Evolutionary conservation across 1,140 invertebrate species (phyloP).

Genomic region (Gryllus bimaculatus): DNA sequence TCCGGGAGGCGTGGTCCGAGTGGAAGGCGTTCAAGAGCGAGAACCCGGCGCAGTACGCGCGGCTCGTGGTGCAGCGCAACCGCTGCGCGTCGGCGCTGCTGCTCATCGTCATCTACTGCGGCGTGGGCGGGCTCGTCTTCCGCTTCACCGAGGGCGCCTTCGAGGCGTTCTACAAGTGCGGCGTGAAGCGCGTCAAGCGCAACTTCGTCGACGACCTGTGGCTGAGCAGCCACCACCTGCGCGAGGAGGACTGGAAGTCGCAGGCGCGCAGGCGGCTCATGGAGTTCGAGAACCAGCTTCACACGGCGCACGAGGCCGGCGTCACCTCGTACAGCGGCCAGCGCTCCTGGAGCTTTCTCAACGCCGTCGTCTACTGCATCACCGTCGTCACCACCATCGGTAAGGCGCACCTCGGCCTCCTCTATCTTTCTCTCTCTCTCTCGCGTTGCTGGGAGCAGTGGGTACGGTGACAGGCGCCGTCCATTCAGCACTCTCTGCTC

Average conservation of each 20-base stretch:
- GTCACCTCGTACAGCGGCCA: slow-evolving; percentile 70
- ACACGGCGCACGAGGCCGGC: slow-evolving; percentile 70
- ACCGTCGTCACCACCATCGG: slow-evolving; percentile 91
- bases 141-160: slow-evolving; percentile 70
- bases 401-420: too few species aligned
- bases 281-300: slow-evolving; percentile 79
- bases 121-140: slow-evolving; percentile 67
- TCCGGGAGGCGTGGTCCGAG: slow-evolving; percentile 34
- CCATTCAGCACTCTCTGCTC: too few species aligned
- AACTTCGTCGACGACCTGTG: slow-evolving; percentile 75
- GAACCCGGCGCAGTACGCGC: slow-evolving; percentile 42
- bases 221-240: slow-evolving; percentile 65
- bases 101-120: slow-evolving; percentile 58
- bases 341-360: slow-evolving; percentile 82
- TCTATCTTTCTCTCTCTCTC: neutral
- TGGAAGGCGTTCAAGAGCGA: slow-evolving; percentile 48
- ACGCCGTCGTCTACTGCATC: slow-evolving; percentile 81
- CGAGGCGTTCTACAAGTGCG: slow-evolving; percentile 76
- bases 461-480: neutral
- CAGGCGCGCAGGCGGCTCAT: slow-evolving; percentile 66
- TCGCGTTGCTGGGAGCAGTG: neutral
- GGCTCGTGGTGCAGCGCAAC: slow-evolving; percentile 48
- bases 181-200: slow-evolving; percentile 72
- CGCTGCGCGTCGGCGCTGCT: slow-evolving; percentile 55
- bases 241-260: slow-evolving; percentile 80